Conservation (phyloP, 1,140 invertebrate genomes). For the Pristionchus pacificus region DNA sequence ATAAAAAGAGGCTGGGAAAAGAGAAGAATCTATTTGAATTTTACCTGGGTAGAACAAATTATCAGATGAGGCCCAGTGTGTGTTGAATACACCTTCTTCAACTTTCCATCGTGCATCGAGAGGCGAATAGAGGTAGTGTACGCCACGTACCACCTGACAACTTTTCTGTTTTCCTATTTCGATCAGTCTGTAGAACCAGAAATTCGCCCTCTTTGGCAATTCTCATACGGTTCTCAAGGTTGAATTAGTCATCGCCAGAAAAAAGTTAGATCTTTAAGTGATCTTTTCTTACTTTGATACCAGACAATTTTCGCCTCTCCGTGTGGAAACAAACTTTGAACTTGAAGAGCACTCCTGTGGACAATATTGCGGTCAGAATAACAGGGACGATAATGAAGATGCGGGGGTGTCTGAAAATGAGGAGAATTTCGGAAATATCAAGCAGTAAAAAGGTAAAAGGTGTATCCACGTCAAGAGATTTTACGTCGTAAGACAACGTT, state of each 20-base stretch:
- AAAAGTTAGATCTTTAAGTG: too few relatives aligned
- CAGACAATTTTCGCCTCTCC: background rate
- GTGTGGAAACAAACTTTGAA: constrained; percentile 18
- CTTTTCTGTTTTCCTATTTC: too few relatives aligned
- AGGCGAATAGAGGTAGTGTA: constrained; percentile 47
- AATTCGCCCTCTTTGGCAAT: too few relatives aligned
- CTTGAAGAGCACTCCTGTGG: constrained; percentile 38
- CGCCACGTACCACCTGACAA: constrained; percentile 41
- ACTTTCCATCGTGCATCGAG: constrained; percentile 45
- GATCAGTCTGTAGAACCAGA: too few relatives aligned
- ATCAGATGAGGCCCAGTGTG: constrained; percentile 43
- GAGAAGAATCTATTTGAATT: background rate
- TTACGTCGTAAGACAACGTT: too few relatives aligned
- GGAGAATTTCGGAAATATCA: too few relatives aligned
- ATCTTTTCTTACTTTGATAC: background rate
- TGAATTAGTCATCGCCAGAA: too few relatives aligned
- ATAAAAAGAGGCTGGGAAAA: constrained; percentile 11
- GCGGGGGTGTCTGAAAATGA: constrained; percentile 42
- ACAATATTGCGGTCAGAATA: constrained; percentile 38
- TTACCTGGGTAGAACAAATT: constrained; percentile 45
- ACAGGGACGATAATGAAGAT: constrained; percentile 46
- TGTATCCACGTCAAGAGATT: too few relatives aligned
- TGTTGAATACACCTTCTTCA: constrained; percentile 41
- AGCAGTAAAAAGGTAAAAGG: too few relatives aligned
- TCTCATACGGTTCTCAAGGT: too few relatives aligned